These are phyloP conservation scores for Artibeus jamaicensis DNA, from an alignment of 2,797 vertebrate species.

Conservation along the genomic window DNA sequence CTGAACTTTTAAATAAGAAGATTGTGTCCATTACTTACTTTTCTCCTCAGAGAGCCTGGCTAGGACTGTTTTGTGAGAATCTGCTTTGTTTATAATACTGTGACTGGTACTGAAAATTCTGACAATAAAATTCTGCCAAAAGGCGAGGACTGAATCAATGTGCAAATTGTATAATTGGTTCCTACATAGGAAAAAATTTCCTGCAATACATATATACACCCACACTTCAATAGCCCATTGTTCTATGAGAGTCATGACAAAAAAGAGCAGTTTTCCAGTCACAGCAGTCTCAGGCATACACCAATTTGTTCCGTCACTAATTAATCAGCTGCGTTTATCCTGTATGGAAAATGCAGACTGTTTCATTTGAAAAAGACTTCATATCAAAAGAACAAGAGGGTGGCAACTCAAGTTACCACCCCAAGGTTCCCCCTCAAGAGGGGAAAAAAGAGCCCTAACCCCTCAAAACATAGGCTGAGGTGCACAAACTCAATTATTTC, in stretches of 20 bases:
- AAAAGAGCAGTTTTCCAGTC: conserved; percentile 51
- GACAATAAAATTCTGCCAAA: conserved; percentile 76
- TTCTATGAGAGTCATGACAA: conserved; percentile 75
- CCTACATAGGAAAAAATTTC: conserved; percentile 85
- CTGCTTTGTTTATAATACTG: conserved; percentile 68
- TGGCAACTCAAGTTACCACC: not conserved
- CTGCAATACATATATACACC: conserved; percentile 83
- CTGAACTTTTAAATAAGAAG: conserved; percentile 84
- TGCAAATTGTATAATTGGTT: conserved; percentile 84
- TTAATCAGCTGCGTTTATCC: conserved; percentile 6
- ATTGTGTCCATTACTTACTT: conserved; percentile 80
- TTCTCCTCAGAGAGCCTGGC: conserved; percentile 64
- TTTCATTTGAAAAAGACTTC: conserved; percentile 46
- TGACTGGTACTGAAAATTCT: conserved; percentile 78
- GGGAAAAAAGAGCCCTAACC: not conserved
- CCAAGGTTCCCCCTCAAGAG: too few species aligned
- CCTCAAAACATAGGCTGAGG: not conserved
- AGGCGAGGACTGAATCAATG: conserved; percentile 84
- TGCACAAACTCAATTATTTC: not conserved
- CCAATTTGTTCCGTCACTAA: conserved; percentile 11
- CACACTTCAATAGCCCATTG: conserved; percentile 85
- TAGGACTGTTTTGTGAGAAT: conserved; percentile 74
- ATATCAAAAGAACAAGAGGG: not conserved
- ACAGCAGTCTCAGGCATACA: conserved; percentile 28
- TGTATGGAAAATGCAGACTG: not conserved